Evolutionary conservation across 2,888 invertebrate species (phyloP).

Genomic region (Conchocele bisecta): DNA sequence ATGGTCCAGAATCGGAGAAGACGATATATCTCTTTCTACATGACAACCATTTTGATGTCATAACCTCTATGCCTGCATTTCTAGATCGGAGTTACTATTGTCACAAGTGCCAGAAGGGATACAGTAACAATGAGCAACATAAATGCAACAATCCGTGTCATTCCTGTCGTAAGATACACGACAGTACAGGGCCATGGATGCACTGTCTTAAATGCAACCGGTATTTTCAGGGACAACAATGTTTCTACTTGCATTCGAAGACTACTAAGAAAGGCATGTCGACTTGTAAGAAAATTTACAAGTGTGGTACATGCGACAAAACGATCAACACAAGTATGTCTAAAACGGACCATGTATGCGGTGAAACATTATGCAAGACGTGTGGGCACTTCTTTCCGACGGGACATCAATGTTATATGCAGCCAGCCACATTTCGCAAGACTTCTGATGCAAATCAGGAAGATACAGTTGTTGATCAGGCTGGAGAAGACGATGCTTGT

Average conservation of each 20-base stretch:
- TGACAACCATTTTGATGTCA: constrained; percentile 18
- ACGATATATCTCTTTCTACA: constrained; percentile 16
- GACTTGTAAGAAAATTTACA: background rate
- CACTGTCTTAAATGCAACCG: background rate
- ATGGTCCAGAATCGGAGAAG: constrained; percentile 7
- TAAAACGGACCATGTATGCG: background rate
- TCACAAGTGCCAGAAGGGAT: constrained; percentile 42
- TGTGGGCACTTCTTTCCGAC: background rate
- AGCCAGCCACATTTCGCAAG: background rate
- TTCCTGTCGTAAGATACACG: constrained; percentile 36
- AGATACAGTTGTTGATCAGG: too few relatives aligned
- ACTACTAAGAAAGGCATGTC: background rate
- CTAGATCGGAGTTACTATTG: background rate
- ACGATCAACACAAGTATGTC: background rate
- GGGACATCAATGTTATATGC: background rate
- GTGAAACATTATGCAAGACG: background rate
- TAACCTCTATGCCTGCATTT: constrained; percentile 12
- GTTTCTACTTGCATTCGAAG: background rate
- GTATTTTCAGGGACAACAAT: background rate
- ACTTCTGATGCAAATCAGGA: background rate
- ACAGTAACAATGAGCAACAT: constrained; percentile 39
- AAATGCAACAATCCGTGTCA: constrained; percentile 34
- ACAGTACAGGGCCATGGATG: background rate
- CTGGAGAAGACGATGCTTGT: too few relatives aligned
- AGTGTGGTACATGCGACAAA: background rate